Percentiles rank a stretch among this genome's conserved stretches.
Conservation (phyloP, 2,113 vertebrate genomes). For the Sus scrofa region DNA sequence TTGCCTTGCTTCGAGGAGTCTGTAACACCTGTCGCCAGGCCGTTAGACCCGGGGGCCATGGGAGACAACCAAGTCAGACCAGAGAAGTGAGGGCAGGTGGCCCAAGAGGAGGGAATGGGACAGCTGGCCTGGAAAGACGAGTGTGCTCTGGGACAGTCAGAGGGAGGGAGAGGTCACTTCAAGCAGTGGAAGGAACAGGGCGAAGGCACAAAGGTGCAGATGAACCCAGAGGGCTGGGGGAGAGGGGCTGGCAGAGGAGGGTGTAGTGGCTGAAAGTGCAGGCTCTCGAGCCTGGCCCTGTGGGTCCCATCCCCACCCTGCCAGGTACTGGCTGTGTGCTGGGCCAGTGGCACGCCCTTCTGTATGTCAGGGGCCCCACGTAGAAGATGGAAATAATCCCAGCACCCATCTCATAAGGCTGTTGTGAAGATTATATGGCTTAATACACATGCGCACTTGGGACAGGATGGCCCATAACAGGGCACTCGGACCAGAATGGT, state of each 20-base stretch:
- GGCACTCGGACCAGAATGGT: neutral
- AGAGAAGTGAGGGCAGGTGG: neutral
- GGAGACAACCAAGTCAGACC: neutral
- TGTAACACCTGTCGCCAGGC: neutral
- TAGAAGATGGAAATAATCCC: neutral
- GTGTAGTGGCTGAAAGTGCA: accelerated
- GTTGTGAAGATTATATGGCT: neutral
- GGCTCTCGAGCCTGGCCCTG: neutral
- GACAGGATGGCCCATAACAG: neutral
- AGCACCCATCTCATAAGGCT: neutral
- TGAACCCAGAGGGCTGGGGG: neutral
- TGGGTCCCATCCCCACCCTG: neutral
- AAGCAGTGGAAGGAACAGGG: neutral
- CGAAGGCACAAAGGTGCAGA: accelerated
- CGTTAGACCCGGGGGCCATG: neutral
- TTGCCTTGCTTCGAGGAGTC: neutral
- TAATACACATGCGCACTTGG: neutral
- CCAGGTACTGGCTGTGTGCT: neutral
- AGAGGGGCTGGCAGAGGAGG: accelerated
- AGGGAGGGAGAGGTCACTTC: neutral
- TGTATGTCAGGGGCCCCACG: neutral
- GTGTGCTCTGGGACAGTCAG: neutral
- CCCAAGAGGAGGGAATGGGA: neutral
- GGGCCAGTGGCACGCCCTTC: neutral
- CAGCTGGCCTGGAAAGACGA: neutral